Evolutionary conservation across 2,113 vertebrate species (phyloP), one percentile per base, ranked within the genome.

Genomic region (Notothenia coriiceps): DNA sequence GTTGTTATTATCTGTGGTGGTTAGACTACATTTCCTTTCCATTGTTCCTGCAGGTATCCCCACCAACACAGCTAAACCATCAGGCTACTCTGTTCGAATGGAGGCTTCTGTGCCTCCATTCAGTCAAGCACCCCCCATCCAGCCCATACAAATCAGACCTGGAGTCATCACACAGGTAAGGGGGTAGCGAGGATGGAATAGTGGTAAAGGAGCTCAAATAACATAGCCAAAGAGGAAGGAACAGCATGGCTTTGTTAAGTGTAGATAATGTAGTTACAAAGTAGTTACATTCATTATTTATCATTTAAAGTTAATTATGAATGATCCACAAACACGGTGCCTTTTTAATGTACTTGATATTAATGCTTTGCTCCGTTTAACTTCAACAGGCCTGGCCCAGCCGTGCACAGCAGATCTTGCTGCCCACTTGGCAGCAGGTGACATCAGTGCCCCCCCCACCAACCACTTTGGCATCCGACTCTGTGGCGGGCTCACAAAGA

Each of bases 351-450:
- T 63, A 35, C 6, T 13, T 22, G 40, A 79, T 60, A 3, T 74
- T 52, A 61, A 9, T 22, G 72, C 22, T 80, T 60, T 67, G 5
- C 29, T 69, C 40, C 12, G 80, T 18, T 64, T 10, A 50, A 47
- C 88, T 82, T 5, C 61, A 43, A 82, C 95, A 99, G 95, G 93
- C 98, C 0, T 99, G 98, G 98, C 97, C 98, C 0, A 97, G 93
- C 72, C 95, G 96, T 89, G 94, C 96, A 14, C 98, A 98, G 91
- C 98, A 98, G 88, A 96, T 99, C 86, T 88, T 99, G 92, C 91
- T 99, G 79, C 98, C 98, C 80, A 88, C 98, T 0, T 99, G 98
- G 98, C 98, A 98, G 80, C 98, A 98, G 93, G 92, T 99, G 44
- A 92, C 97, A 0, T 94, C 96, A 5, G 89, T 98, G 89, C 96